Percentiles rank a stretch among this genome's conserved stretches.
Evolutionary conservation across 92 coral and sea anemone genomes (phyloP).

Genomic region (Phenganax subtilis): DNA sequence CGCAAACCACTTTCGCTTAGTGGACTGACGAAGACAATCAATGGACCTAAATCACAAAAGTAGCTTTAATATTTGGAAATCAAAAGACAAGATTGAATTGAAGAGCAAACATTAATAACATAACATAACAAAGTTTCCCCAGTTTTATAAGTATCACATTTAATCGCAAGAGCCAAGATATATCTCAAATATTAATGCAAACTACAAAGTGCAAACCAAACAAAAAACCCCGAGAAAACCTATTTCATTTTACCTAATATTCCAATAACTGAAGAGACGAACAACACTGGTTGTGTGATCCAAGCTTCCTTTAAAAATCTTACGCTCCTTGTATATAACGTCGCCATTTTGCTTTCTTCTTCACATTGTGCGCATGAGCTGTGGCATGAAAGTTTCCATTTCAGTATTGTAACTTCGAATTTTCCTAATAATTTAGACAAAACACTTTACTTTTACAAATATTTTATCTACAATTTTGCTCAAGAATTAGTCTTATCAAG

Average conservation of each 20-base stretch:
- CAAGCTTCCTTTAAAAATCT: constrained; percentile 80
- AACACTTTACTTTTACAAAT: no score
- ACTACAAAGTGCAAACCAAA: no score
- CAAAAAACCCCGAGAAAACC: not conserved
- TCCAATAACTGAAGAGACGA: constrained; percentile 78
- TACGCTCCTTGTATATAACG: constrained; percentile 42
- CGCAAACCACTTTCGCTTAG: constrained; percentile 64
- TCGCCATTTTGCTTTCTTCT: constrained; percentile 14
- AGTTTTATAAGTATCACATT: not conserved
- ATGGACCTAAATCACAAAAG: constrained; percentile 56
- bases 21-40: constrained; percentile 74
- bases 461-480: no score
- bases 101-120: no score
- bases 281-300: constrained; percentile 80
- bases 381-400: not conserved
- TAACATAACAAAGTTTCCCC: no score
- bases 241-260: constrained; percentile 61
- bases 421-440: no score
- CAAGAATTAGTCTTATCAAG: no score
- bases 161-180: not conserved
- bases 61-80: no score
- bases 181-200: not conserved
- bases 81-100: no score
- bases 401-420: not conserved
- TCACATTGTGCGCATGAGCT: not conserved